These are phyloP conservation scores for Tapera naevia DNA, from an alignment of 2,797 vertebrate genomes.

Conservation along the genomic window DNA sequence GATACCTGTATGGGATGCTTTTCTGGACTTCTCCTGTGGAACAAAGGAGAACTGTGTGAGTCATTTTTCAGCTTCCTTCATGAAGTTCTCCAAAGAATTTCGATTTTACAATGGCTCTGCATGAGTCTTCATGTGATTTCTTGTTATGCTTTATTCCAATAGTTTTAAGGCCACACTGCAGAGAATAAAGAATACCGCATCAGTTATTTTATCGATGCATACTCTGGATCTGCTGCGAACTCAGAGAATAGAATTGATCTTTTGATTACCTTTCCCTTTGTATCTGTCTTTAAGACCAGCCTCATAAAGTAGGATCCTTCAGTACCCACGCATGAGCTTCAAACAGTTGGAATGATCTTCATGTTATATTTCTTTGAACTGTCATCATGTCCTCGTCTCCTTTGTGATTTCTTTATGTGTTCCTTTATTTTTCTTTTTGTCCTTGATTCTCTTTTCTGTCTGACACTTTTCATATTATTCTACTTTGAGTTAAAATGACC, in stretches of 20 bases:
- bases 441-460: background rate
- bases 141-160: background rate
- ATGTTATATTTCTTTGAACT: background rate
- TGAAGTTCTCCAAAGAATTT: background rate
- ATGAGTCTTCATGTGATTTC: background rate
- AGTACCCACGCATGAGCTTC: background rate
- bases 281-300: background rate
- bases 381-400: background rate
- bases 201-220: conserved; percentile 16
- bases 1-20: background rate
- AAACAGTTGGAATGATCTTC: background rate
- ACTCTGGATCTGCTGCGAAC: background rate
- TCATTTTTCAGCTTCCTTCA: background rate
- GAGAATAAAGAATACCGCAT: background rate
- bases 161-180: background rate
- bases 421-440: background rate
- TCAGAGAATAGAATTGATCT: conserved; percentile 22
- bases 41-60: background rate
- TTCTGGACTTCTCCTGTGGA: background rate
- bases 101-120: background rate
- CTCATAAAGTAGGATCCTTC: background rate
- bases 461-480: background rate
- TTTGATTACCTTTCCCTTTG: conserved; percentile 24
- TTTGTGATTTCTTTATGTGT: background rate
- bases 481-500: background rate